Conservation (phyloP, 2,888 invertebrate species). For the Scelioninae gen. 2 region DNA sequence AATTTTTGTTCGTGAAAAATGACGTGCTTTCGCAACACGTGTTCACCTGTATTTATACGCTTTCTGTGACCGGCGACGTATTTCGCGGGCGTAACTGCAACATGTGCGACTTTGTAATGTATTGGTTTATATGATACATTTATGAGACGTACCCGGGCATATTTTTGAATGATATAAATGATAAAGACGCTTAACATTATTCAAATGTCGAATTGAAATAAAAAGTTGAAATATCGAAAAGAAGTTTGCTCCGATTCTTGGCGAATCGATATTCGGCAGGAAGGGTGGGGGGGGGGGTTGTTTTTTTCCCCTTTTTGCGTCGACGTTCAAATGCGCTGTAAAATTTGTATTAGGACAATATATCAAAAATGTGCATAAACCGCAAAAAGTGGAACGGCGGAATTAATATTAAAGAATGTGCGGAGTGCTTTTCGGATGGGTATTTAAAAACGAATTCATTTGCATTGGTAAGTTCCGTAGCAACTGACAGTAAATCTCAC, state of each 20-base stretch:
- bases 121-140: constrained; percentile 44
- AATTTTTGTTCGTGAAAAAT: constrained; percentile 29
- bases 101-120: constrained; percentile 32
- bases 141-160: constrained; percentile 35
- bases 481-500: no score
- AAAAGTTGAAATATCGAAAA: constrained; percentile 34
- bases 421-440: no score
- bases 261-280: constrained; percentile 21
- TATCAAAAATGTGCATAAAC: constrained; percentile 13
- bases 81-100: constrained; percentile 21
- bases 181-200: constrained; percentile 32
- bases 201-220: constrained; percentile 44
- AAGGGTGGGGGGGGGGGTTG: no score
- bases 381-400: no score
- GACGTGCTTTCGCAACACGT: constrained; percentile 18
- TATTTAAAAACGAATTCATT: no score
- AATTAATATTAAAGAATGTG: no score
- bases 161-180: constrained; percentile 47
- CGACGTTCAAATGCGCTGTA: constrained; percentile 12
- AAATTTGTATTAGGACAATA: constrained; percentile 24
- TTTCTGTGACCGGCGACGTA: constrained; percentile 21
- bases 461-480: no score
- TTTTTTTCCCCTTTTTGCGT: constrained; percentile 9
- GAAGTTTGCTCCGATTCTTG: constrained; percentile 17
- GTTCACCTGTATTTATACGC: constrained; percentile 14